Evolutionary conservation across 1,140 invertebrate genomes (phyloP), one percentile per base, ranked within the genome.

Genomic region (Drosophila arizonae): DNA sequence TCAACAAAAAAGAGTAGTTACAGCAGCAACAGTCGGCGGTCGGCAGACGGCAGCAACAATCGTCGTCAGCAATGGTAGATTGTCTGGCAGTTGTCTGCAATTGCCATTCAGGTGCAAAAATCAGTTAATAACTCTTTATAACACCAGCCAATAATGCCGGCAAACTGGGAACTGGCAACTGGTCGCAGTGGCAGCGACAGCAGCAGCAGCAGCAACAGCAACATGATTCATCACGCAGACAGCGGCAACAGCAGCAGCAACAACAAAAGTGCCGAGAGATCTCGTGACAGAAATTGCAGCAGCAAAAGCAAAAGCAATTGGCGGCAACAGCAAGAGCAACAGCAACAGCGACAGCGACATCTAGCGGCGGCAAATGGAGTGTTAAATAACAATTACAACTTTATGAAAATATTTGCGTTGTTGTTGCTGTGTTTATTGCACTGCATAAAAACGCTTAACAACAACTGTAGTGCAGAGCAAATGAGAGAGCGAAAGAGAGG

Each of bases 91-190:
- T 66, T 81, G 79, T 82, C 79, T 82, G 65, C 76, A 69, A 51
- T 58, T 84, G 75, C 71, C 76, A 77, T 81, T 77, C 72, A 68
- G 80, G 71, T 79, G 76, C 72, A 79, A 72, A 82, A 65, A 81
- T 48, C 76, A 84, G 79, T 84, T 82, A 82, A 82, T 82, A 82
- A 82, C 79, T 82, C 81, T 81, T 81, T 82, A 81, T 82, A 66
- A 60, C 79, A 51, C 60, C 79, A 67, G 63, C 75, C 71, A 81
- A 82, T 51, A 63, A 52, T 39, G 75, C 46, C 69, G 69, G 45
- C 64, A 74, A 58, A 56, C 65, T 69, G 67, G 63, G 75, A 75
- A 56, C 63, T 56, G 36, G 4, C 65, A 63, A 61, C 52, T 58
- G 43, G 33, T 17, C 36, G 50, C 68, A 61, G 36, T 28, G 6